Evolutionary conservation across 2,888 invertebrate species (phyloP), one percentile per base, ranked within the genome.

Genomic region (Melanotus villosus): DNA sequence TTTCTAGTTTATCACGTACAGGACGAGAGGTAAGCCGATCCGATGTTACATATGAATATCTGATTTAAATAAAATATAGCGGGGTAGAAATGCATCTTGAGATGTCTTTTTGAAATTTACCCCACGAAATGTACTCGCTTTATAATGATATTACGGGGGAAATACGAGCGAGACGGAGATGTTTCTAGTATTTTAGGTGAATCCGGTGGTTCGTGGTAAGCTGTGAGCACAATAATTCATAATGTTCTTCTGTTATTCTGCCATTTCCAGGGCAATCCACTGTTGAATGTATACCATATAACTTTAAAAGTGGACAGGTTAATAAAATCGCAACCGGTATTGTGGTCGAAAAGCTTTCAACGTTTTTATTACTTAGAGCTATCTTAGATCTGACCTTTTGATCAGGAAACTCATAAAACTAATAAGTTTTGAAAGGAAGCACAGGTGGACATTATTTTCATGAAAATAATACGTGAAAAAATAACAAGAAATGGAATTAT

Each of bases 51-150:
- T 73, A 75, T 75, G 75, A 75, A 77, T 75, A 77, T 75, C 75
- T 75, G 75, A 77, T 77, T 77, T 75, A 73, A 77, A 77, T 77
- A 75, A 75, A 75, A 73, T 74, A 74, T 74, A 71, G 69, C 71
- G 30, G 50, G 43, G 63, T 59, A 67, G 65, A 70, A 70, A 73
- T 70, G 68, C 68, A 64, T 62, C 57, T 45, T 45, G 30, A 32
- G 34, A 45, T 50, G 41, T 30, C 41, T 65, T 56, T 59, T 59
- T 64, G 54, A 52, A 52, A 54, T 57, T 56, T 56, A 19, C 36
- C 32, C 19, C 38, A 56, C 56, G 56, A 9, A n/a, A 18, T 18
- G 14, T 9, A 5, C 19, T 56, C 9, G 19, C 0, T 6, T 32
- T 32, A 10, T 32, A 52, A 52, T 16, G 32, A 32, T 18, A 18